A percentile compares a stretch with the other conserved stretches of the same genome.
phyloP scores from a whole-genome alignment of 1,140 invertebrate species.

The Papilio polyxenes region DNA sequence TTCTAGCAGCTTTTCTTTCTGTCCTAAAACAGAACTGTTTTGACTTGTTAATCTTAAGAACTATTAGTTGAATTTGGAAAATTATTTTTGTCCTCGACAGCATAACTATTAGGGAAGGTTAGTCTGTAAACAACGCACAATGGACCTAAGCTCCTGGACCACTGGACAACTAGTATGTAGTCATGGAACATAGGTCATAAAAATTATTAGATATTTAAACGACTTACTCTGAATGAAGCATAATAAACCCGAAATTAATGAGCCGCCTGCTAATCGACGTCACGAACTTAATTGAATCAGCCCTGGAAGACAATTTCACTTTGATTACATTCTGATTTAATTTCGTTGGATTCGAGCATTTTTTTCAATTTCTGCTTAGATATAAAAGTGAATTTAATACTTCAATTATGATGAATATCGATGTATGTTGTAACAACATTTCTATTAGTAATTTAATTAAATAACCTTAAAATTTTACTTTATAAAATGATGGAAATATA shows the following conservation, averaged over 20 bases:
- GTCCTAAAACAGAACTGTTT: no score
- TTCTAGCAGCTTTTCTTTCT: no score
- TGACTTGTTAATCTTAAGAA: no score
- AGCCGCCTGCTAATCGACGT: constrained; percentile 25
- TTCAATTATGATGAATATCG: background rate
- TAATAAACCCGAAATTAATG: constrained; percentile 19
- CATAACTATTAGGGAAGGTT: no score
- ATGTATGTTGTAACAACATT: no score
- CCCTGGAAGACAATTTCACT: constrained; percentile 29
- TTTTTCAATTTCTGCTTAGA: background rate
- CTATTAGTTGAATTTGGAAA: no score
- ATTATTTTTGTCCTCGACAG: no score
- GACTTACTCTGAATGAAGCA: background rate
- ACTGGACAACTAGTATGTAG: no score
- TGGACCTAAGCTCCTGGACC: no score
- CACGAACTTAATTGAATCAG: constrained; percentile 33
- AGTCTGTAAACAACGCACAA: no score
- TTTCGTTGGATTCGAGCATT: background rate
- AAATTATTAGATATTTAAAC: background rate
- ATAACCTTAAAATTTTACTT: background rate
- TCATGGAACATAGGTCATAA: no score
- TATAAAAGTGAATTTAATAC: background rate
- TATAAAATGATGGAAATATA: background rate
- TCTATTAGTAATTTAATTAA: no score
- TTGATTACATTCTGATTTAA: constrained; percentile 23